Base-by-base conservation (phyloP, 2,888 invertebrate species). In the Acleris sparsana region DNA sequence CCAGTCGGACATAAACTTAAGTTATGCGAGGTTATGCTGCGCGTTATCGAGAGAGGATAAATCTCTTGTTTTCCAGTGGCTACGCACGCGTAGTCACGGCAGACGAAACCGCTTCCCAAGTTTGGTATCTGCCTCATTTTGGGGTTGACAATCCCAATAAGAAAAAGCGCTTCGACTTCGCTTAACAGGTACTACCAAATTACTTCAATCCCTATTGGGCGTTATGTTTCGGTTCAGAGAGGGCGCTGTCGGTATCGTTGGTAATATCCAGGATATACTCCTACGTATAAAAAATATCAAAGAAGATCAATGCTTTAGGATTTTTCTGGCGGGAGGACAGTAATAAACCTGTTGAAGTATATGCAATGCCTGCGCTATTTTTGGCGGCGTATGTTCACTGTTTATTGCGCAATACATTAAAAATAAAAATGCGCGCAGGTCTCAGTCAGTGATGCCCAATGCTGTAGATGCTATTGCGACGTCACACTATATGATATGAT, bases 121-220 rank as follows among this genome's bases (percentile, higher is more conserved):
- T 18, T 7, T 49, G 49, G 49, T 18, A 18, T 20, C 49, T 49
- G 0, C 49, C 49, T 18, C 49, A 49, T 9, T 49, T 49, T 11
- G 49, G 49, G 6, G 49, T 49, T 49, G 49, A 49, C 18, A 49
- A 49, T 3, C 49, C 49, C 49, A 7, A 20, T 18, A 49, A 49
- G 20, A 49, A 49, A 20, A 49, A 49, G n/a, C n/a, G n/a, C n/a
- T n/a, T n/a, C n/a, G n/a, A n/a, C n/a, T n/a, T 17, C 17, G 17
- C 46, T n/a, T 48, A 17, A 3, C 17, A 3, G 20, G 20, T 6
- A 20, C 20, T 16, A 20, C 49, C 7, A 20, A 49, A 20, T 49
- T 49, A 18, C 20, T 49, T 20, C 49, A 49, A 18, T 49, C 49
- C 20, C 49, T 49, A 20, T 18, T 20, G 18, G 49, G 49, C 20